phyloP scores from a whole-genome alignment of 2,888 invertebrate species.

The Carcina quercana region DNA sequence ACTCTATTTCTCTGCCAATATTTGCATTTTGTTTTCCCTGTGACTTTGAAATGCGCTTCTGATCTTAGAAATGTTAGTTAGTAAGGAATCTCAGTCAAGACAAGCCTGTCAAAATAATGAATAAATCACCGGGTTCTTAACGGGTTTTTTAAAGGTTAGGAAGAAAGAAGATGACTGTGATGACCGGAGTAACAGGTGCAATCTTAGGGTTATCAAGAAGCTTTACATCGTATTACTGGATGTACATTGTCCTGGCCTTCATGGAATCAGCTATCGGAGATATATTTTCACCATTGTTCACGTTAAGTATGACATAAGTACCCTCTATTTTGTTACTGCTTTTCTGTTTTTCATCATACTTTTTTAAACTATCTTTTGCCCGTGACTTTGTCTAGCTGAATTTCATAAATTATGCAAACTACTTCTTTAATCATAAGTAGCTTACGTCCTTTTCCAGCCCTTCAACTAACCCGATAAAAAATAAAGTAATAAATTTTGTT shows the following conservation, averaged over 20 bases:
- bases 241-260: constrained; percentile 47
- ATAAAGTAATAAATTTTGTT: neutral
- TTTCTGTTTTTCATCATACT: too few relatives aligned
- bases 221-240: constrained; percentile 45
- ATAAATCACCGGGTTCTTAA: neutral
- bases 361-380: too few relatives aligned
- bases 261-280: constrained; percentile 53
- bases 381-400: too few relatives aligned
- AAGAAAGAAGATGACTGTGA: constrained; percentile 37
- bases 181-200: constrained; percentile 46
- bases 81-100: neutral
- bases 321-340: too few relatives aligned
- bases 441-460: too few relatives aligned
- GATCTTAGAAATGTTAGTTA: neutral
- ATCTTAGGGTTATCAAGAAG: constrained; percentile 44
- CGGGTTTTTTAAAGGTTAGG: constrained; percentile 38
- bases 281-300: constrained; percentile 38
- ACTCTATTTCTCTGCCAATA: neutral
- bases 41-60: neutral
- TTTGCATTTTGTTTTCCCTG: neutral
- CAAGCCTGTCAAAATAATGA: constrained; percentile 1
- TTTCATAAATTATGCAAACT: constrained; percentile 4
- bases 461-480: neutral
- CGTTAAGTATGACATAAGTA: constrained; percentile 12
- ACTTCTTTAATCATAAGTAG: constrained; percentile 1